phyloP scores from a whole-genome alignment of 2,888 invertebrate genomes.

The Leuctra nigra region DNA sequence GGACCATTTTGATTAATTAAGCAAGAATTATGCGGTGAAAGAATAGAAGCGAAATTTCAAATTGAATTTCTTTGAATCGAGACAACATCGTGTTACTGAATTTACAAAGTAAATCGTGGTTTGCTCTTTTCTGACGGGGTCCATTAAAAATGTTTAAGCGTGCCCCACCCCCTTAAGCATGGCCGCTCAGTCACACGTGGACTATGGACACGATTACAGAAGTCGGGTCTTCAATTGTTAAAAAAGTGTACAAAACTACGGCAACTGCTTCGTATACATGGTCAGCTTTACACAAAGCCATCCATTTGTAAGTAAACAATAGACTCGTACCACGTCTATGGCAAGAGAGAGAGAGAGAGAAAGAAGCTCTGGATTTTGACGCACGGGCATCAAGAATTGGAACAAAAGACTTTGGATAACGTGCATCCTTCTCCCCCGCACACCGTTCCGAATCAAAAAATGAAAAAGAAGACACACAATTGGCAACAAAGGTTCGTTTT shows the following conservation, averaged over 20 bases:
- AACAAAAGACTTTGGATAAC: constrained; percentile 29
- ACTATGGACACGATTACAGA: no score
- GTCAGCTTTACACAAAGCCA: constrained; percentile 7
- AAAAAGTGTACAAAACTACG: constrained; percentile 2
- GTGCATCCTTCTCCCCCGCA: constrained; percentile 22
- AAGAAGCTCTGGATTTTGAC: constrained; percentile 25
- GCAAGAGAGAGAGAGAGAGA: constrained; percentile 9
- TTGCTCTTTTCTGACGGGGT: no score
- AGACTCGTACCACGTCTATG: constrained; percentile 4
- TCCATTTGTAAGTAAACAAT: constrained; percentile 28
- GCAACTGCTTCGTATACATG: background rate
- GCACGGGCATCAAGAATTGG: constrained; percentile 29
- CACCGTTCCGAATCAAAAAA: constrained; percentile 3
- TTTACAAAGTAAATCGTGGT: no score
- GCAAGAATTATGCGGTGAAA: no score
- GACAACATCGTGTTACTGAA: no score
- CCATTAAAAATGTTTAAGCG: no score
- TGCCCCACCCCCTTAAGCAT: no score
- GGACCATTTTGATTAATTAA: no score
- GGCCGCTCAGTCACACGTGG: no score
- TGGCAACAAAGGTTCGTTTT: constrained; percentile 29
- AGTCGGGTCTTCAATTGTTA: no score
- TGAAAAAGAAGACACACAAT: constrained; percentile 29
- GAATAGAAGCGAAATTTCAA: no score
- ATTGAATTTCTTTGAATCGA: no score